Base-by-base conservation (phyloP, 2,113 vertebrate genomes). In the Saimiri boliviensis region DNA sequence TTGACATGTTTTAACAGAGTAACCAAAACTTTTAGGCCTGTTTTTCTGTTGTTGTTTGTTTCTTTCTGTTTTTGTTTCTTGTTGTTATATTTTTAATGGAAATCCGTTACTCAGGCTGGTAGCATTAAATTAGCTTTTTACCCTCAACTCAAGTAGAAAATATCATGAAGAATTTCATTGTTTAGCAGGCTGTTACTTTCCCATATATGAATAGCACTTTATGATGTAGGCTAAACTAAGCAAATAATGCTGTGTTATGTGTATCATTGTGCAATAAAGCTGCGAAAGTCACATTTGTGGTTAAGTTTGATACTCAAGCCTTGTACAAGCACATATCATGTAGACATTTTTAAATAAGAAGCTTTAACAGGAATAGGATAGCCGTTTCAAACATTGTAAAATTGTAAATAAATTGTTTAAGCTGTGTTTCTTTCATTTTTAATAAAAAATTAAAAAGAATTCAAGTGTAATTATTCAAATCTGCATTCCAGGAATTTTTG, bases 191-290 rank as follows among this genome's bases (percentile, higher is more conserved):
- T 45, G n/a, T 80, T 95, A 25, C 37, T 80, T 84, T 96, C 45
- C 52, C 42, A 56, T 73, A 40, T 86, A 60, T 68, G 97, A 98
- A 97, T 98, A 98, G 99, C 99, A 99, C 99, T 99, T 99, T 99
- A 99, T 97, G 98, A 99, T 98, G 97, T 98, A 98, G 98, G 92
- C 71, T 97, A 96, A 97, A 93, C 97, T 98, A 97, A 98, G 98
- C 98, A 86, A 97, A 96, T 97, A 97, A 93, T 96, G 66, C 98
- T 92, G 86, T 98, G 96, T 98, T 97, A 93, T 93, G 95, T 98
- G 97, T 85, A 96, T 98, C 89, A 87, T 97, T 98, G 99, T 99
- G 98, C 98, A 99, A 98, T 99, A 98, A 98, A 97, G 97, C 98
- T 98, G 97, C 97, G 98, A 14, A 88, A 30, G 71, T 95, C 86